A percentile compares a stretch with the other conserved stretches of the same genome.
Conservation (phyloP, 2,113 vertebrate genomes). For the Synchiropus splendidus region DNA sequence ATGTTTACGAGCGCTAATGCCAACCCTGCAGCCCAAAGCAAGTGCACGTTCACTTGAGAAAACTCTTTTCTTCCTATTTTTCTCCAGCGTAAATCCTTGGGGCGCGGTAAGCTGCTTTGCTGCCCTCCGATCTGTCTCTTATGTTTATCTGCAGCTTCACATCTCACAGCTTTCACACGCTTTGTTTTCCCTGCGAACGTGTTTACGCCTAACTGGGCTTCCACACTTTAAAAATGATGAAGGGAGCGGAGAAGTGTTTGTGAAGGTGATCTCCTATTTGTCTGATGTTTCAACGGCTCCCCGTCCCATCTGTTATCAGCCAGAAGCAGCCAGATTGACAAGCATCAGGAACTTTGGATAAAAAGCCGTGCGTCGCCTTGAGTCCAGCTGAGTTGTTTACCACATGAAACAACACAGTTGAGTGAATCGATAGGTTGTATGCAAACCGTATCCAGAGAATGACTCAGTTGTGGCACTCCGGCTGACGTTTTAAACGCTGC, state of each 20-base stretch:
- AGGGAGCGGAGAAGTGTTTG: constrained; percentile 13
- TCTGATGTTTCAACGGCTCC: constrained; percentile 35
- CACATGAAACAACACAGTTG: not conserved
- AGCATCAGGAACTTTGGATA: constrained; percentile 11
- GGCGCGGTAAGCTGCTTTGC: constrained; percentile 24
- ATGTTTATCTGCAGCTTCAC: constrained; percentile 39
- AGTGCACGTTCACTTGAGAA: constrained; percentile 16
- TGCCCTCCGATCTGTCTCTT: constrained; percentile 12
- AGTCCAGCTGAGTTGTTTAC: constrained; percentile 15
- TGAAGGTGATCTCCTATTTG: constrained; percentile 28
- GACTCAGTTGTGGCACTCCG: no score
- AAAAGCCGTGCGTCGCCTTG: constrained; percentile 4
- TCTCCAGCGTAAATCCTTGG: constrained; percentile 13
- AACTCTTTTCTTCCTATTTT: constrained; percentile 5
- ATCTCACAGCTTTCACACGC: constrained; percentile 33
- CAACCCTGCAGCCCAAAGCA: constrained; percentile 6
- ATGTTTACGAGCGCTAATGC: constrained; percentile 13
- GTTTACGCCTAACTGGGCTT: constrained; percentile 18
- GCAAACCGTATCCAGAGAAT: no score
- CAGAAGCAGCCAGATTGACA: constrained; percentile 16
- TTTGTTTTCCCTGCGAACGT: constrained; percentile 31
- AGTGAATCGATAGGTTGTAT: constrained; percentile 1
- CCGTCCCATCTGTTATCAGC: constrained; percentile 35
- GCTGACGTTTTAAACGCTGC: no score
- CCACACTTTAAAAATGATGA: constrained; percentile 32